Evolutionary conservation across 2,888 invertebrate species (phyloP).

Genomic region (Chironomus riparius): DNA sequence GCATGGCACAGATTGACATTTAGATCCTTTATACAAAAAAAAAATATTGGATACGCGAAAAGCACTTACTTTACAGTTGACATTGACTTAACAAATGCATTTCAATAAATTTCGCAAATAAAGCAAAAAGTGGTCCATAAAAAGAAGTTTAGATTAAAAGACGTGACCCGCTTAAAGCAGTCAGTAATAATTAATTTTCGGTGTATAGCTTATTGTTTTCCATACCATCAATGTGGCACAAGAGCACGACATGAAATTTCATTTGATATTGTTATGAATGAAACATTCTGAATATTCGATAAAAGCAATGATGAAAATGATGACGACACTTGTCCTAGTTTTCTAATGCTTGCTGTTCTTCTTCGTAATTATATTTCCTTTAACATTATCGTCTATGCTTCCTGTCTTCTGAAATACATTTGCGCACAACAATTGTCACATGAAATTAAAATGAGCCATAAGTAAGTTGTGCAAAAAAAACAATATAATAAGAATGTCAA

Average conservation of each 20-base stretch:
- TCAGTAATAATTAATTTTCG: no score
- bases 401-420: background rate
- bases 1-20: no score
- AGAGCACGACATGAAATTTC: background rate
- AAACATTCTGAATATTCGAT: background rate
- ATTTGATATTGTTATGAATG: background rate
- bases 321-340: background rate
- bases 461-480: background rate
- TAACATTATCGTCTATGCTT: background rate
- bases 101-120: no score
- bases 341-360: background rate
- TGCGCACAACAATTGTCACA: background rate
- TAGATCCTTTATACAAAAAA: no score
- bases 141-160: no score
- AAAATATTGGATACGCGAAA: no score
- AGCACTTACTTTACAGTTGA: no score
- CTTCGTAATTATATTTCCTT: background rate
- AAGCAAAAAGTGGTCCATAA: no score
- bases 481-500: background rate
- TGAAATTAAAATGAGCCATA: background rate
- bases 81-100: no score
- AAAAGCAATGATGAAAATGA: background rate
- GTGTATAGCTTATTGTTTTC: no score
- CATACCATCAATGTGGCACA: background rate
- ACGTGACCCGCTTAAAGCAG: no score